Base-by-base conservation (phyloP, 2,113 vertebrate genomes). In the Bufo gargarizans region DNA sequence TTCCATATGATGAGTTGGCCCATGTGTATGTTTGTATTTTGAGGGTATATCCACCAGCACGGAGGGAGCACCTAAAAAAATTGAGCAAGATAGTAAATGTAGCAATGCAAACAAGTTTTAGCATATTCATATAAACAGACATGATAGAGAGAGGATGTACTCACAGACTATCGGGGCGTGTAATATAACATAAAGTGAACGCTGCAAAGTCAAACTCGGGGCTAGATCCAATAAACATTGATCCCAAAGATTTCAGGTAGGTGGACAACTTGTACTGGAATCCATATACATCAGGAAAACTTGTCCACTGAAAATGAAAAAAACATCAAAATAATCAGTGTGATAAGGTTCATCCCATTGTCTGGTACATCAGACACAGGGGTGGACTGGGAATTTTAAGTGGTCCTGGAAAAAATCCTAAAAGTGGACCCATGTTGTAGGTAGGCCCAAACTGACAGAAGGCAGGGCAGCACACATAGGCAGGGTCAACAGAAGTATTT, bases 151-250 rank as follows among this genome's bases (percentile, higher is more conserved):
- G 6, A 47, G 14, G 33, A 61, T 1, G 58, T 58, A 92, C 95
- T 96, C 81, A 96, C 96, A 63, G 72, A 89, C 92, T 93, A 65
- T 96, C 94, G 4, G 96, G 96, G 0, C 94, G 93, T 69, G 95
- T 89, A 87, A 96, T 94, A 91, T 95, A 96, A 91, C 95, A 97
- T 45, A 96, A 93, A 43, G 93, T 95, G 92, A 95, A 97, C 0
- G 96, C 33, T 20, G 96, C 95, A 20, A 97, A 91, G 76, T 97
- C 96, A 86, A 96, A 96, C 80, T 97, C 96, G 0, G 96, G 96
- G 88, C 96, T 97, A 91, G 89, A 92, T 90, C 96, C 96, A 2
- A 97, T 93, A 84, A 96, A 87, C 2, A 93, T 90, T 58, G 96
- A 97, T n/a, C 96, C 95, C 0, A 97, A 91, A 90, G 94, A 91